A percentile compares a stretch with the other conserved stretches of the same genome.
Evolutionary conservation across 1,140 invertebrate species (phyloP).

Genomic region (Drosophila setifemur): DNA sequence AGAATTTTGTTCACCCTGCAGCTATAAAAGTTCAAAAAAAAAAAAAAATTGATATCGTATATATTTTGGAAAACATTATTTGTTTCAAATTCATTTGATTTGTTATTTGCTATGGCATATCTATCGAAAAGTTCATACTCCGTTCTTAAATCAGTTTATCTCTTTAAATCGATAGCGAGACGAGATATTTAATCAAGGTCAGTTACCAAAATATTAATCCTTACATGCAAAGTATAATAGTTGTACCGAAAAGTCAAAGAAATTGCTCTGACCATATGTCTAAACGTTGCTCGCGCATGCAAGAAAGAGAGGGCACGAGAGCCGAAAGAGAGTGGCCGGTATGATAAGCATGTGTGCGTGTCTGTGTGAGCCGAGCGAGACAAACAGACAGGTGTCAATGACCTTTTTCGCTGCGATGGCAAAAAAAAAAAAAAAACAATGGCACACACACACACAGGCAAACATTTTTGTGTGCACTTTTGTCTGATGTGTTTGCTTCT

Average conservation of each 20-base stretch:
- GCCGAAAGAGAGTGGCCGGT: conserved; percentile 57
- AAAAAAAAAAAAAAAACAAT: conserved; percentile 43
- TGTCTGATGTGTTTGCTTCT: conserved; percentile 52
- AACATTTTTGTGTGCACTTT: conserved; percentile 59
- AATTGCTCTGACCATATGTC: conserved; percentile 59
- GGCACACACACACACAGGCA: neutral
- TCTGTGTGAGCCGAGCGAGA: conserved; percentile 43
- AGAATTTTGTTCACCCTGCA: no score
- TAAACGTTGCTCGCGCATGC: conserved; percentile 48
- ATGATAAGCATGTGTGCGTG: conserved; percentile 56
- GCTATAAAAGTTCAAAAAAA: no score
- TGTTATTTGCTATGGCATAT: no score
- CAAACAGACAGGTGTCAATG: conserved; percentile 78
- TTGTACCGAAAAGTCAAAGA: conserved; percentile 18
- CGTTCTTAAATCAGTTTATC: no score
- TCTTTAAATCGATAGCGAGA: no score
- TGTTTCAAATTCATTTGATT: no score
- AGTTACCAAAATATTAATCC: neutral
- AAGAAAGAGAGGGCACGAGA: conserved; percentile 19
- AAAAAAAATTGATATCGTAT: no score
- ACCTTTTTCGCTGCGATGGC: conserved; percentile 70
- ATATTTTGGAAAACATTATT: no score
- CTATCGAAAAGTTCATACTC: no score
- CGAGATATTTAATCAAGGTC: neutral
- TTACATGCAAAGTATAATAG: conserved; percentile 17